Percentiles rank a stretch among this genome's conserved stretches.
These are phyloP conservation scores for Maccullochella peelii DNA, from an alignment of 2,113 vertebrate genomes.

Conservation along the genomic window DNA sequence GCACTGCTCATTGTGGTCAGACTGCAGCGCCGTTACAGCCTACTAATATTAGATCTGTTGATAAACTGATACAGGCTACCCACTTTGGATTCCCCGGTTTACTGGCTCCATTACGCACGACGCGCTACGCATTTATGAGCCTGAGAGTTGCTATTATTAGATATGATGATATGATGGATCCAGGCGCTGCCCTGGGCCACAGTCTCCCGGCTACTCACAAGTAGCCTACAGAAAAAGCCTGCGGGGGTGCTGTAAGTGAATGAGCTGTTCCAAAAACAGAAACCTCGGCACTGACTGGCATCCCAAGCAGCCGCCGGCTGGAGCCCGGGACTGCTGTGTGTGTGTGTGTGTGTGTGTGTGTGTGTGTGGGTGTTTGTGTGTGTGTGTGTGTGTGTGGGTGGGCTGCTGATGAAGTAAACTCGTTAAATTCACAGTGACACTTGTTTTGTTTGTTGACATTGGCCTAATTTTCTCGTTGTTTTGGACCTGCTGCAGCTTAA, in stretches of 20 bases:
- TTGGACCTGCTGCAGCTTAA: no score
- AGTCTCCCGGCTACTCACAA: slow-evolving; percentile 15
- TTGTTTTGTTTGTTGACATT: not conserved
- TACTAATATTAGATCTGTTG: slow-evolving; percentile 50
- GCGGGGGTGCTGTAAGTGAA: slow-evolving; percentile 10
- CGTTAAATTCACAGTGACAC: not conserved
- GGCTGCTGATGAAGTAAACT: not conserved
- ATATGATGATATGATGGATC: slow-evolving; percentile 36
- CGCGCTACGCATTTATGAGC: slow-evolving; percentile 4
- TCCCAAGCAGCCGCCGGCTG: slow-evolving; percentile 19
- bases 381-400: not conserved
- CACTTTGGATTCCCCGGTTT: slow-evolving; percentile 31
- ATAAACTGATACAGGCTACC: slow-evolving; percentile 21
- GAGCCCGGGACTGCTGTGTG: not conserved
- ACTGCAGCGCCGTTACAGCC: not conserved
- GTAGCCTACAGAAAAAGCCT: not conserved
- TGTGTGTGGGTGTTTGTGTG: no score
- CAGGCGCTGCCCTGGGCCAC: not conserved
- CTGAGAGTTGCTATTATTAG: slow-evolving; percentile 56
- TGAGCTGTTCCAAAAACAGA: slow-evolving; percentile 56
- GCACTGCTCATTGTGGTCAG: not conserved
- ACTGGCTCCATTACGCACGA: slow-evolving; percentile 52
- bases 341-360: not conserved
- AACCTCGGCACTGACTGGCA: slow-evolving; percentile 14
- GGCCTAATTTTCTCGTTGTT: not conserved